A percentile compares a stretch with the other conserved stretches of the same genome.
phyloP scores from a whole-genome alignment of 2,113 vertebrate genomes.

The Benitochromis conjunctus region DNA sequence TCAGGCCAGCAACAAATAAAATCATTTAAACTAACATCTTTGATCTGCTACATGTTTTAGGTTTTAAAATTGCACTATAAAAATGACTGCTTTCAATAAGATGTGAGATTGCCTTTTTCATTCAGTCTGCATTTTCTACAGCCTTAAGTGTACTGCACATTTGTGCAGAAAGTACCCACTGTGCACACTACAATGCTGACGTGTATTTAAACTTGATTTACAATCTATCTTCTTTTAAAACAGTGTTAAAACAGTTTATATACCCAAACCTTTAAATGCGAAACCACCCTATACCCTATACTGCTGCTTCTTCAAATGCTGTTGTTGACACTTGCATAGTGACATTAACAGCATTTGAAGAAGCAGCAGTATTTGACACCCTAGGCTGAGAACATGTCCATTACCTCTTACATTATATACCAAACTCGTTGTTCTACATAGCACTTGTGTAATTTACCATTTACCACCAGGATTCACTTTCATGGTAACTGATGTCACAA shows the following conservation, averaged over 20 bases:
- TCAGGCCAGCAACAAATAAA: background rate
- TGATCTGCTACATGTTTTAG: background rate
- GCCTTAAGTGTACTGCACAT: too few relatives aligned
- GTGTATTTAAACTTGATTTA: background rate
- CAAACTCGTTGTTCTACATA: background rate
- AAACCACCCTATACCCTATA: background rate
- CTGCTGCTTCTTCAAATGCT: too few relatives aligned
- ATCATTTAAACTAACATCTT: background rate
- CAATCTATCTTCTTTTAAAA: background rate
- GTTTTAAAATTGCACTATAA: background rate
- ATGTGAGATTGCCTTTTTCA: background rate
- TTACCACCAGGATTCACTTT: background rate
- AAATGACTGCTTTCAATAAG: background rate
- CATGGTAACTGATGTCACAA: background rate
- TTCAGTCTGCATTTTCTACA: background rate
- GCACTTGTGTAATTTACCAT: background rate
- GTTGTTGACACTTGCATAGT: too few relatives aligned
- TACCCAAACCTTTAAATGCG: background rate
- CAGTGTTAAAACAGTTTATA: background rate
- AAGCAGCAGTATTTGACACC: background rate
- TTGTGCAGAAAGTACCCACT: background rate
- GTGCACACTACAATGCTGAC: background rate
- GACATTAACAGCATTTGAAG: background rate
- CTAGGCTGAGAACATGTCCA: background rate
- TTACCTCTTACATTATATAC: background rate